phyloP scores from a whole-genome alignment of 2,113 vertebrate species.

The Calidris pugnax region DNA sequence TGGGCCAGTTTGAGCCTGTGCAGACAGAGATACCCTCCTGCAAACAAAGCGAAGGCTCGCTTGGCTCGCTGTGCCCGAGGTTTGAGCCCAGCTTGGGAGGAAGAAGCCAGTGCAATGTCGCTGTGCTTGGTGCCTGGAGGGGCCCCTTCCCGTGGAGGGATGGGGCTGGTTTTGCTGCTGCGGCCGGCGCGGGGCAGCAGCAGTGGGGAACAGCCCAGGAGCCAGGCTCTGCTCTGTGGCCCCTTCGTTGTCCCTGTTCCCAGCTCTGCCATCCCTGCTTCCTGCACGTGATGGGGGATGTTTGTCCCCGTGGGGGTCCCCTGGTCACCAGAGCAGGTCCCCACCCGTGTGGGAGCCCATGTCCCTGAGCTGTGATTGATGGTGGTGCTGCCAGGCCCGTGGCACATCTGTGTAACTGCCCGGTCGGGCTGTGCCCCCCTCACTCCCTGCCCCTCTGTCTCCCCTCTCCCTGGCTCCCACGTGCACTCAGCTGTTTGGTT shows the following conservation, averaged over 20 bases:
- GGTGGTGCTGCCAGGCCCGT: not conserved
- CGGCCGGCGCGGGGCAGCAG: rapidly evolving
- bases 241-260: not conserved
- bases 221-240: not conserved
- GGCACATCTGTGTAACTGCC: not conserved
- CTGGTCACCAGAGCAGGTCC: not conserved
- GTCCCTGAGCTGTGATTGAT: rapidly evolving
- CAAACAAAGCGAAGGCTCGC: not conserved
- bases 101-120: not conserved
- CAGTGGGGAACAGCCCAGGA: rapidly evolving
- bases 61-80: not conserved
- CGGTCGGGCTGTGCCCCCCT: not conserved
- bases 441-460: rapidly evolving
- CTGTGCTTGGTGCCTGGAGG: not conserved
- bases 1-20: not conserved
- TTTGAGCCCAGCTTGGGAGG: not conserved
- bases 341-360: not conserved
- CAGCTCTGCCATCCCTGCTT: not conserved
- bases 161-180: not conserved
- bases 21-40: rapidly evolving
- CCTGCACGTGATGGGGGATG: rapidly evolving
- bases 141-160: not conserved
- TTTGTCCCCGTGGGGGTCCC: not conserved
- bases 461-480: not conserved
- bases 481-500: not conserved